Conservation (phyloP, 2,113 vertebrate genomes). For the Zapus hudsonius region DNA sequence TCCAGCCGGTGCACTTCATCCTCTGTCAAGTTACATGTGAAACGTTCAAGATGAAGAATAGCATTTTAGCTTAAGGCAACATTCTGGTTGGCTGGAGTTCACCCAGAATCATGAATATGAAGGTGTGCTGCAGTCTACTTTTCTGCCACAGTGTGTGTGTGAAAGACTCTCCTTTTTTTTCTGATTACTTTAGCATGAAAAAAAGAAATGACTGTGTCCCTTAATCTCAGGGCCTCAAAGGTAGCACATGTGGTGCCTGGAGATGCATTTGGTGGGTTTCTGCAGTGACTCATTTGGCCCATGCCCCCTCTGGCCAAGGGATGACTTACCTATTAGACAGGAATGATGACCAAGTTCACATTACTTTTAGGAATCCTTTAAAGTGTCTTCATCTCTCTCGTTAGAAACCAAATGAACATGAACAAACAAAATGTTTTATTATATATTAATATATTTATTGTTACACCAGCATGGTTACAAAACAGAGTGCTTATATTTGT, state of each 20-base stretch:
- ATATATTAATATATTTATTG: not conserved
- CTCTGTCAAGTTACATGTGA: not conserved
- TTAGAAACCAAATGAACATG: not conserved
- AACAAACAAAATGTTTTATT: conserved; percentile 29
- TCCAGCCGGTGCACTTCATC: not conserved
- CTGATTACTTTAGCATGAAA: not conserved
- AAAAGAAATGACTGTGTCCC: not conserved
- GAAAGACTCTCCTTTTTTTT: not conserved
- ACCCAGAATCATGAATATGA: not conserved
- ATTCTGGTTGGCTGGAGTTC: conserved; percentile 1
- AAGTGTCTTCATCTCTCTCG: not conserved
- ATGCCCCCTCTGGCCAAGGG: not conserved
- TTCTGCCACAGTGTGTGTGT: not conserved
- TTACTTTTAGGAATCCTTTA: not conserved
- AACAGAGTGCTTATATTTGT: not conserved
- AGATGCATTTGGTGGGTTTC: not conserved
- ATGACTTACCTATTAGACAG: not conserved
- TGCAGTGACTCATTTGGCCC: not conserved
- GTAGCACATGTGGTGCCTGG: not conserved
- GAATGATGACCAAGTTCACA: not conserved
- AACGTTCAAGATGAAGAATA: not conserved
- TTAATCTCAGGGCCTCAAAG: not conserved
- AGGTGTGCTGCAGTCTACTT: not conserved
- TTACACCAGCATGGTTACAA: not conserved
- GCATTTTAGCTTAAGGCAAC: conserved; percentile 39